Base-by-base conservation (phyloP, 2,797 vertebrate species). In the Threskiornis aethiopicus region DNA sequence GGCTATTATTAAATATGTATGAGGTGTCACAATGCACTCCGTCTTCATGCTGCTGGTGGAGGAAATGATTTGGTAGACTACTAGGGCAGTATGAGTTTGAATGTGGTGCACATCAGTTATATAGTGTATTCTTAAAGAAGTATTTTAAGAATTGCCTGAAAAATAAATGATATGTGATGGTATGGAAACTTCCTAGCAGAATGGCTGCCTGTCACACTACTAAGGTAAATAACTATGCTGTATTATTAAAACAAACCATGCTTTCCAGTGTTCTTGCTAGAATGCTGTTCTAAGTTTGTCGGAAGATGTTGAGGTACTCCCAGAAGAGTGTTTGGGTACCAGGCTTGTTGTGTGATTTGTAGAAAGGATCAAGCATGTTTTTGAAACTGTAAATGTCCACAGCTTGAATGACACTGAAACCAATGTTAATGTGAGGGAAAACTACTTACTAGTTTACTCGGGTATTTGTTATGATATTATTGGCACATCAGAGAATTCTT, bases 1-100 rank as follows among this genome's bases (percentile, higher is more conserved):
- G 90, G 84, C 94, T 95, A 57, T 95, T 92, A 94, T 98, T 96
- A 97, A 97, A 97, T 97, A 97, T 97, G 95, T 76, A 98, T 97
- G 95, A 97, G 76, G 89, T 97, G 93, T 97, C 95, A 97, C 54
- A 76, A 37, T 82, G 81, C 65, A 28, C 93, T 86, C 85, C 3
- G 13, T 90, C 93, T 97, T 96, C 61, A 24, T 84, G 95, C 73
- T 96, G 89, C 84, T 96, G 82, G 65, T 91, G 84, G 67, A 87
- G 66, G 73, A 94, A 94, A 89, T 90, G 41, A 88, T 80, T 89
- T 72, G 90, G 87, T 95, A 92, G 93, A 61, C 72, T 92, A 13
- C 37, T 93, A 83, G 87, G 72, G 78, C 16, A 31, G 49, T 80
- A 52, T 6, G 31, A 87, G 84, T 81, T 91, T 87, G 75, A 91